Evolutionary conservation across 2,888 invertebrate species (phyloP).

Genomic region (Flexamia atlantica): DNA sequence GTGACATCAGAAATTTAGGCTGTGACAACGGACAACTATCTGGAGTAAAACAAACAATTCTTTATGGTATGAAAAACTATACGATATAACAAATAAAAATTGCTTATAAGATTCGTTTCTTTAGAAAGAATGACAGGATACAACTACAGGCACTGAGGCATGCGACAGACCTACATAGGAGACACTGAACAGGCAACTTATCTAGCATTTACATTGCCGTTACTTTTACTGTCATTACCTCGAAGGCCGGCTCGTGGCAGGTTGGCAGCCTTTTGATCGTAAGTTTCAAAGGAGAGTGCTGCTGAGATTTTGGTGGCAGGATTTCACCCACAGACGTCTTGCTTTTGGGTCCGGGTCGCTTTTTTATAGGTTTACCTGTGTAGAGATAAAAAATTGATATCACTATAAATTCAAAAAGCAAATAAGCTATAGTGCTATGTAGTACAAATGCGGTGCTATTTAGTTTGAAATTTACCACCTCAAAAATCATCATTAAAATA

Average conservation of each 20-base stretch:
- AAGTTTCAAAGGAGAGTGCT: slow-evolving; percentile 54
- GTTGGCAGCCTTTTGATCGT: slow-evolving; percentile 59
- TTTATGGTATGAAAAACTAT: too few species aligned
- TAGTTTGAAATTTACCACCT: too few species aligned
- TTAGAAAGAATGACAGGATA: too few species aligned
- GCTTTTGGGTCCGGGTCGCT: slow-evolving; percentile 47
- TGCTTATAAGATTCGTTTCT: too few species aligned
- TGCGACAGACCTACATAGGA: not conserved
- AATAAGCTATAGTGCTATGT: too few species aligned
- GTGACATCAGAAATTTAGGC: too few species aligned
- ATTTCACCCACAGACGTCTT: slow-evolving; percentile 13
- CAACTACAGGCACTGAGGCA: not conserved
- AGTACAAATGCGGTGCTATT: too few species aligned
- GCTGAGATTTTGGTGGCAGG: not conserved
- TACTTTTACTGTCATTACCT: slow-evolving; percentile 30
- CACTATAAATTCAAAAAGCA: not conserved
- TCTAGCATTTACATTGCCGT: not conserved
- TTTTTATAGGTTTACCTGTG: slow-evolving; percentile 26
- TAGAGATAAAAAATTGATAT: not conserved
- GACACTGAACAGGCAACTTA: slow-evolving; percentile 31
- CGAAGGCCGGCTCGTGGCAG: slow-evolving; percentile 47
- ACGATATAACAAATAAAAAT: too few species aligned
- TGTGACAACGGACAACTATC: too few species aligned
- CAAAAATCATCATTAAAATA: too few species aligned
- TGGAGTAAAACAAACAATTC: too few species aligned